phyloP scores from a whole-genome alignment of 1,140 invertebrate genomes.

The Sesamia nonagrioides region DNA sequence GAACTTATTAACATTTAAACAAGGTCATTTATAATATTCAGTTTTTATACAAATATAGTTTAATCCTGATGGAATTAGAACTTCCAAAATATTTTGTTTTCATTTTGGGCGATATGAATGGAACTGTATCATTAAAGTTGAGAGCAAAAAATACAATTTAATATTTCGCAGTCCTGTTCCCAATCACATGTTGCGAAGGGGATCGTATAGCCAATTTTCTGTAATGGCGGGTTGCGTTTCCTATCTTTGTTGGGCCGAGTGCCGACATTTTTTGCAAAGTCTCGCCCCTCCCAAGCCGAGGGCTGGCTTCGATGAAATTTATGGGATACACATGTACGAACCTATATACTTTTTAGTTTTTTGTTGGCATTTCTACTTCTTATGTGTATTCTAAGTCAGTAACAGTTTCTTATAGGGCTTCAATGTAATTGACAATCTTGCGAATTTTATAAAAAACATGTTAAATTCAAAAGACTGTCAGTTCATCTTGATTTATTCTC shows the following conservation, averaged over 20 bases:
- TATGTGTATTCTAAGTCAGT: neutral
- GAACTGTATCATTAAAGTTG: slow-evolving; percentile 43
- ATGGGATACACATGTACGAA: slow-evolving; percentile 61
- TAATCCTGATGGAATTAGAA: slow-evolving; percentile 6
- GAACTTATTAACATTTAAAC: slow-evolving; percentile 48
- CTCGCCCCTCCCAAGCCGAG: slow-evolving; percentile 70
- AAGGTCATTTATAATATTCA: slow-evolving; percentile 51
- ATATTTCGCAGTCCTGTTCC: slow-evolving; percentile 60
- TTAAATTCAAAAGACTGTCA: neutral
- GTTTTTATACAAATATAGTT: slow-evolving; percentile 24
- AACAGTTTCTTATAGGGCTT: neutral
- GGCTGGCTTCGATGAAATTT: slow-evolving; percentile 68
- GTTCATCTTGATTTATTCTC: neutral
- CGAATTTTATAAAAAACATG: neutral
- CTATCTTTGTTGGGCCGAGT: slow-evolving; percentile 77
- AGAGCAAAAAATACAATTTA: slow-evolving; percentile 55
- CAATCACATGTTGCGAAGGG: slow-evolving; percentile 62
- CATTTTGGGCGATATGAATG: slow-evolving; percentile 12
- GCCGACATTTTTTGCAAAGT: slow-evolving; percentile 82
- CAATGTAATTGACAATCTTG: neutral
- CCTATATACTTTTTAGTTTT: slow-evolving; percentile 20
- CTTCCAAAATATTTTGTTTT: slow-evolving; percentile 42
- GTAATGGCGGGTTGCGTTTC: slow-evolving; percentile 81
- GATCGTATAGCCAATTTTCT: slow-evolving; percentile 80
- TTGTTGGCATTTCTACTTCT: slow-evolving; percentile 15